Evolutionary conservation across 2,888 invertebrate genomes (phyloP).

Genomic region (Lordiphosa andalusiaca): DNA sequence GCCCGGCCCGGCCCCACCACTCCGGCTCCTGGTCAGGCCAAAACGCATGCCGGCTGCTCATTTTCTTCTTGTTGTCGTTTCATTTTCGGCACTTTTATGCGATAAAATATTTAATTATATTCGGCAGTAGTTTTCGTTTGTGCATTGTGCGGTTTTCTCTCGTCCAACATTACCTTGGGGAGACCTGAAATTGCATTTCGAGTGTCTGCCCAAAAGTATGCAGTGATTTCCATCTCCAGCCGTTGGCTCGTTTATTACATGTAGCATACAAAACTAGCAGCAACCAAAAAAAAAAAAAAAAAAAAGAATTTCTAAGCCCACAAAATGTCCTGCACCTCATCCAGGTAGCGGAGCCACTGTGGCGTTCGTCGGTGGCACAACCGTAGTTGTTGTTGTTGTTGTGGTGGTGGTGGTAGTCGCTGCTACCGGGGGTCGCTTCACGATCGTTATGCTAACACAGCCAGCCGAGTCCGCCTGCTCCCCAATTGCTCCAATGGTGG

Average conservation of each 20-base stretch:
- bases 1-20: conserved; percentile 4
- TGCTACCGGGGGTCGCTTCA: conserved; percentile 30
- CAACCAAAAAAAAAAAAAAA: no score
- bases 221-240: conserved; percentile 3
- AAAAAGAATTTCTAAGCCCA: neutral
- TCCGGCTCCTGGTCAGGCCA: conserved; percentile 23
- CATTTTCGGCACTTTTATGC: conserved; percentile 71
- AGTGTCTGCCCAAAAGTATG: conserved; percentile 26
- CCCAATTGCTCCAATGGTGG: conserved; percentile 29
- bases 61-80: conserved; percentile 67
- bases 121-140: conserved; percentile 63
- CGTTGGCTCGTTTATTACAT: neutral
- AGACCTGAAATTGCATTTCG: conserved; percentile 39
- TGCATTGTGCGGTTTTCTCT: conserved; percentile 51
- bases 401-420: conserved; percentile 18
- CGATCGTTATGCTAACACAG: conserved; percentile 54
- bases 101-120: conserved; percentile 76
- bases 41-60: conserved; percentile 69
- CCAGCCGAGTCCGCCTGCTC: conserved; percentile 57
- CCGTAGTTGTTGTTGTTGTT: conserved; percentile 34
- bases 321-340: neutral
- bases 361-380: conserved; percentile 27
- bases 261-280: neutral
- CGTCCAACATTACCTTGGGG: conserved; percentile 44
- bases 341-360: conserved; percentile 40